Evolutionary conservation across 2,797 vertebrate species (phyloP).

Genomic region (Gallinago stenura): DNA sequence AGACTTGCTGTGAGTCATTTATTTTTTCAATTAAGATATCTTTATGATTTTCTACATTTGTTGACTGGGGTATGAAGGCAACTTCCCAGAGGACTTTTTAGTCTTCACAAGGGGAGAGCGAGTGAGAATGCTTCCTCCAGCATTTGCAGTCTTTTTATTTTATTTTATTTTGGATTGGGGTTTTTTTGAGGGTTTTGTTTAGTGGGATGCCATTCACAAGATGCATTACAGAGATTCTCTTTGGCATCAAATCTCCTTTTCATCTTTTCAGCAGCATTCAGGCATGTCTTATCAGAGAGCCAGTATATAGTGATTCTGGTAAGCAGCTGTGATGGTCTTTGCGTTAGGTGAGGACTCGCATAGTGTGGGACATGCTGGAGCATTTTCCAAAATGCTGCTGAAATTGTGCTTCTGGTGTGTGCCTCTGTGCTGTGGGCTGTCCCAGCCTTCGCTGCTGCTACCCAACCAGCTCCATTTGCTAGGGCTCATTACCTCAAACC

Average conservation of each 20-base stretch:
- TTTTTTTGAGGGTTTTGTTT: neutral
- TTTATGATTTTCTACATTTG: constrained; percentile 41
- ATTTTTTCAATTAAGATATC: constrained; percentile 46
- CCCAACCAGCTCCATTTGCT: neutral
- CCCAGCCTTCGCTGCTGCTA: neutral
- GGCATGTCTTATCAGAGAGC: neutral
- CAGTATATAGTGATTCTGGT: neutral
- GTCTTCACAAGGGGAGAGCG: neutral
- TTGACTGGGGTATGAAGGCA: constrained; percentile 8
- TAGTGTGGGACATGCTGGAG: neutral
- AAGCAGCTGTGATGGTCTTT: neutral
- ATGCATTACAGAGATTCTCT: neutral
- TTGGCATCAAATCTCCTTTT: neutral
- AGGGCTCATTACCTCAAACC: neutral
- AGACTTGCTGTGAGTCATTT: constrained; percentile 21
- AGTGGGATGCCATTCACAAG: neutral
- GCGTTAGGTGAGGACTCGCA: neutral
- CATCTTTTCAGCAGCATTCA: neutral
- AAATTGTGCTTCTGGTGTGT: neutral
- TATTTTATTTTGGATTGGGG: neutral
- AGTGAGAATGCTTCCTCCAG: neutral
- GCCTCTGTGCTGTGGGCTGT: neutral
- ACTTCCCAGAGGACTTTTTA: neutral
- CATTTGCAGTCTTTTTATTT: neutral
- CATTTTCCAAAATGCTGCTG: neutral